phyloP scores from a whole-genome alignment of 64 coral and sea anemone genomes.

The Hydrozoanthus tunicans region DNA sequence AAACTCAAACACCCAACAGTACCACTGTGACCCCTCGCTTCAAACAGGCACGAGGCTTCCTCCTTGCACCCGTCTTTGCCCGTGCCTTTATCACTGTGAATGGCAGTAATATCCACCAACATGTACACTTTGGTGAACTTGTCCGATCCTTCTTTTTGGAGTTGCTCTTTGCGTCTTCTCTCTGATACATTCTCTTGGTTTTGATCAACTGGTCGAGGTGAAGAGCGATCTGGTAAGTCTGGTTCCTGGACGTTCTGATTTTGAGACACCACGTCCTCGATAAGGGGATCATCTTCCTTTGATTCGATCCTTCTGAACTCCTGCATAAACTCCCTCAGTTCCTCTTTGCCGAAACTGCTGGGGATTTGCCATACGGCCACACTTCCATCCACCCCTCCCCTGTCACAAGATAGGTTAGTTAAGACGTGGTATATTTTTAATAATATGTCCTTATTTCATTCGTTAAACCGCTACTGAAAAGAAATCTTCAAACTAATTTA shows the following conservation, averaged over 20 bases:
- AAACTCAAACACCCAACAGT: constrained; percentile 28
- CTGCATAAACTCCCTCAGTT: constrained; percentile 12
- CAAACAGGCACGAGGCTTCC: constrained; percentile 16
- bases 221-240: neutral
- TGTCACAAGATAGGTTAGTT: neutral
- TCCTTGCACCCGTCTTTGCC: constrained; percentile 15
- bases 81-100: constrained; percentile 14
- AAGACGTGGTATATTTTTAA: neutral
- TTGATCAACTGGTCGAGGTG: constrained; percentile 9
- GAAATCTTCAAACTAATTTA: no score
- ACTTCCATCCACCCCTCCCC: constrained; percentile 47
- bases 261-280: neutral
- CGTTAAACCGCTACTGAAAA: no score
- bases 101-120: constrained; percentile 17
- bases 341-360: constrained; percentile 27
- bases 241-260: neutral
- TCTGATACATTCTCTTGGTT: constrained; percentile 11
- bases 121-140: constrained; percentile 45
- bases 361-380: constrained; percentile 36
- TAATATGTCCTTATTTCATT: no score
- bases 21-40: constrained; percentile 37
- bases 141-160: constrained; percentile 47
- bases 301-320: neutral
- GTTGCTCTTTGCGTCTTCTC: neutral
- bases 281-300: neutral